Conservation (phyloP, 2,888 invertebrate species). For the Achlya flavicornis region DNA sequence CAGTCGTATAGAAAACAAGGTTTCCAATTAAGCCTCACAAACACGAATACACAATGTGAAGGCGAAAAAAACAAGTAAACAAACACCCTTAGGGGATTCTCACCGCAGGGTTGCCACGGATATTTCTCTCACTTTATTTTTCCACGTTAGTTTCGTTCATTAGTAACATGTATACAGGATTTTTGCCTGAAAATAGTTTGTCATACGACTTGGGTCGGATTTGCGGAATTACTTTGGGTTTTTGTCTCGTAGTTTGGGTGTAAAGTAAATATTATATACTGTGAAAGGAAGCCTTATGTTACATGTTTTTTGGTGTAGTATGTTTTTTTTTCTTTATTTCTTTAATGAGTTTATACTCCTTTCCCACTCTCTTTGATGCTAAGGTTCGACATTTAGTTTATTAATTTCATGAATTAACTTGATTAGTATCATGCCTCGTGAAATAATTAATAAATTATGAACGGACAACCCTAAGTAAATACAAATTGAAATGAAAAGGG, state of each 20-base stretch:
- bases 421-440: neutral
- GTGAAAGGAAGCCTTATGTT: neutral
- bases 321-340: too few relatives aligned
- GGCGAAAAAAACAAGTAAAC: conserved; percentile 28
- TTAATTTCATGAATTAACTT: neutral
- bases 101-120: conserved; percentile 26
- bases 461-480: conserved; percentile 38
- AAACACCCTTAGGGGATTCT: conserved; percentile 21
- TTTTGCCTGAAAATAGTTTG: neutral
- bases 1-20: conserved; percentile 21
- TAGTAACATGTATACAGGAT: conserved; percentile 1
- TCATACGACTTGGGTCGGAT: neutral
- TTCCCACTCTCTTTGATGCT: too few relatives aligned
- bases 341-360: too few relatives aligned
- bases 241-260: neutral
- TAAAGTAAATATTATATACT: neutral
- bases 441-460: conserved; percentile 8
- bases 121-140: neutral
- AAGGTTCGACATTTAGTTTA: neutral
- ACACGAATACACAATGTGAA: conserved; percentile 27
- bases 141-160: conserved; percentile 10
- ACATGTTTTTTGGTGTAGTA: too few relatives aligned
- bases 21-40: conserved; percentile 38
- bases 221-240: neutral
- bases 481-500: conserved; percentile 44